Evolutionary conservation across 2,797 vertebrate genomes (phyloP).

Genomic region (Zonotrichia albicollis): DNA sequence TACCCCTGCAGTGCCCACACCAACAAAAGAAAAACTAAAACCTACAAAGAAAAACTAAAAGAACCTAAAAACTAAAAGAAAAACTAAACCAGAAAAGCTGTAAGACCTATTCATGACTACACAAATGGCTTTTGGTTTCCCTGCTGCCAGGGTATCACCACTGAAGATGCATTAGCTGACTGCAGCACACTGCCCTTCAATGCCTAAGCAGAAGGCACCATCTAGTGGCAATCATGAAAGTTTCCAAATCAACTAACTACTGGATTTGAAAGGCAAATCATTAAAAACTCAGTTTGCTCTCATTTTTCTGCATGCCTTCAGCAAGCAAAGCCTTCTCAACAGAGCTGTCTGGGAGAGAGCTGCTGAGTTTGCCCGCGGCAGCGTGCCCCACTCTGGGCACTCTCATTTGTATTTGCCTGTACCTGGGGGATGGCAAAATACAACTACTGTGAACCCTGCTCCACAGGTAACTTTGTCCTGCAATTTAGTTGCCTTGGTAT

Average conservation of each 20-base stretch:
- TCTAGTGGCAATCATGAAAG: conserved; percentile 1
- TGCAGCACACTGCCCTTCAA: background rate
- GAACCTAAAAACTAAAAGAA: background rate
- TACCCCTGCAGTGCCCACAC: background rate
- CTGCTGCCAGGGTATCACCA: background rate
- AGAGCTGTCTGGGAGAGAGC: background rate
- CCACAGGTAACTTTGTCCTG: background rate
- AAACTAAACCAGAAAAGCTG: background rate
- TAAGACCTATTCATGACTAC: background rate
- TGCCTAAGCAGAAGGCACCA: conserved; percentile 34
- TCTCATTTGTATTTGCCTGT: background rate
- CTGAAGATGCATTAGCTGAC: rapidly evolving
- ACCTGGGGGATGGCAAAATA: background rate
- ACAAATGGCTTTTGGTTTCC: background rate
- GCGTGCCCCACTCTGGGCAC: rapidly evolving
- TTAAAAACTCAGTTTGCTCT: background rate
- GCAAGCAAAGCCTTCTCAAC: background rate
- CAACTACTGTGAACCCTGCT: background rate
- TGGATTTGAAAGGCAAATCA: background rate
- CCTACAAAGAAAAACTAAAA: too few species aligned
- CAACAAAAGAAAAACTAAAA: background rate
- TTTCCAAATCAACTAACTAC: background rate
- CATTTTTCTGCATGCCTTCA: background rate
- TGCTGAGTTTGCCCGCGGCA: background rate
- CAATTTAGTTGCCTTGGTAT: background rate